phyloP scores from a whole-genome alignment of 23 tunicate genomes.

The Halocynthia aurantium region DNA sequence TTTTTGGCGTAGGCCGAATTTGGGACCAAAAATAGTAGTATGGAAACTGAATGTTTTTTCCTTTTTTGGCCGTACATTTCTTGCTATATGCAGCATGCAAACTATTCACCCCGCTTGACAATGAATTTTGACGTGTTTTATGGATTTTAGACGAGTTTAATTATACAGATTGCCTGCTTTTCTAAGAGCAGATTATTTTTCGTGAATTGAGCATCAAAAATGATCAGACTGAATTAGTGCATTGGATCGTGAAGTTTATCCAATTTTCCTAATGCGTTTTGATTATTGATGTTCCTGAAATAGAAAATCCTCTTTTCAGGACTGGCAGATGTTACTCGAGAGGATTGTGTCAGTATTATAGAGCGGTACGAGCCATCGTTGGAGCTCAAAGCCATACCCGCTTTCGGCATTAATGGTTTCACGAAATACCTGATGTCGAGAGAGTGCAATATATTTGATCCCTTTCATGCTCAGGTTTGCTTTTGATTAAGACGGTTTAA shows the following conservation, averaged over 20 bases:
- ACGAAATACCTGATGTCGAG: slow-evolving; percentile 88
- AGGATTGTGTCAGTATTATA: slow-evolving; percentile 55
- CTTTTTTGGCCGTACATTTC: background rate
- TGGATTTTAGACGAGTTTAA: too few relatives aligned
- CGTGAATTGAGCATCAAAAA: too few relatives aligned
- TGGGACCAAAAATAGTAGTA: too few relatives aligned
- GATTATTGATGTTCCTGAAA: too few relatives aligned
- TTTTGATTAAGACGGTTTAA: background rate
- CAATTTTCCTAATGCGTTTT: too few relatives aligned
- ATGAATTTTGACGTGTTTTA: too few relatives aligned
- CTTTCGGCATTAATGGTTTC: slow-evolving; percentile 95
- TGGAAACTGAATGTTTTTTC: too few relatives aligned
- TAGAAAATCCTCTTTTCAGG: slow-evolving; percentile 21
- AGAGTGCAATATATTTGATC: slow-evolving; percentile 67
- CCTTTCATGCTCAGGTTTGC: slow-evolving; percentile 50
- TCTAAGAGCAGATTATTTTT: too few relatives aligned
- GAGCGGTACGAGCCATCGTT: slow-evolving; percentile 66
- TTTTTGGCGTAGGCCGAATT: too few relatives aligned
- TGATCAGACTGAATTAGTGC: too few relatives aligned
- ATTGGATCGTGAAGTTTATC: too few relatives aligned
- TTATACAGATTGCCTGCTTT: too few relatives aligned
- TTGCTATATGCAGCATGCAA: background rate
- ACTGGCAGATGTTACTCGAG: slow-evolving; percentile 39
- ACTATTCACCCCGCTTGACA: background rate
- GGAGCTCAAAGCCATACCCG: slow-evolving; percentile 47